These are phyloP conservation scores for Nicator chloris DNA, from an alignment of 2,113 vertebrate genomes.

Conservation along the genomic window DNA sequence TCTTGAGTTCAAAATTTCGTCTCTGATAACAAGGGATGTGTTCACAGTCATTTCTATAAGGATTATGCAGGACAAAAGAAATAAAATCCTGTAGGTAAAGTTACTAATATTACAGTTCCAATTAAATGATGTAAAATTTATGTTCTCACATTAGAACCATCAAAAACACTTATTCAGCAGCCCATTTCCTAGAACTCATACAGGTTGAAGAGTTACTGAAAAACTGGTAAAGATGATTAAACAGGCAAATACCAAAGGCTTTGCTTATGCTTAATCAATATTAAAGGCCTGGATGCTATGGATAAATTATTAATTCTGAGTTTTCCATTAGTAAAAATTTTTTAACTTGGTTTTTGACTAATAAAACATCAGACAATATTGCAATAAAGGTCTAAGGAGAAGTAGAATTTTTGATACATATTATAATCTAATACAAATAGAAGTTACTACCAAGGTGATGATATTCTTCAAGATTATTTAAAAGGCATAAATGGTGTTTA, in stretches of 20 bases:
- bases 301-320: not conserved
- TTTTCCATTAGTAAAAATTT: not conserved
- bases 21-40: not conserved
- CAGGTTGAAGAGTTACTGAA: not conserved
- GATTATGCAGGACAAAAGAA: not conserved
- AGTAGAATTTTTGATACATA: accelerated
- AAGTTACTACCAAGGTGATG: not conserved
- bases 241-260: not conserved
- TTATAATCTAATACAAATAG: not conserved
- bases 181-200: not conserved
- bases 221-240: not conserved
- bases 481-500: not conserved
- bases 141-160: not conserved
- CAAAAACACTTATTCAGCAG: not conserved
- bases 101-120: not conserved
- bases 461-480: not conserved
- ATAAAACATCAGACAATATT: not conserved
- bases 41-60: not conserved
- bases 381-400: not conserved
- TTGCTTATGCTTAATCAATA: not conserved
- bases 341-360: not conserved
- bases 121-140: not conserved
- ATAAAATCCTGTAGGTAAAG: not conserved
- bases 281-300: not conserved
- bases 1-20: not conserved